Conservation (phyloP, 1,140 invertebrate species). For the Bombyx mori region ASM3026992v2 NC_085128.1:13138501-13139000, state of each 20-base stretch:
- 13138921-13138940: neutral
- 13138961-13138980: too few species aligned
- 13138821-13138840: constrained; percentile 99
- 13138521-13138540: too few species aligned
- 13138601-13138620: too few species aligned
- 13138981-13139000: too few species aligned
- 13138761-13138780: constrained; percentile 97
- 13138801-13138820: constrained; percentile 96
- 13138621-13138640: too few species aligned
- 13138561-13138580: too few species aligned
- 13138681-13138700: constrained; percentile 84
- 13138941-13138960: too few species aligned
- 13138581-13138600: too few species aligned
- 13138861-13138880: constrained; percentile 65
- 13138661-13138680: neutral
- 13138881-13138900: constrained; percentile 15
- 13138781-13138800: constrained; percentile 89
- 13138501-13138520: too few species aligned
- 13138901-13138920: neutral
- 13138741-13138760: constrained; percentile 97
- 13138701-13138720: constrained; percentile 99
- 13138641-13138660: too few species aligned
- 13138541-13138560: too few species aligned
- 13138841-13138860: constrained; percentile 96
- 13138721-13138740: constrained; percentile 96